Base-by-base conservation (phyloP, 2,113 vertebrate genomes). In the Chaetops frenatus region DNA sequence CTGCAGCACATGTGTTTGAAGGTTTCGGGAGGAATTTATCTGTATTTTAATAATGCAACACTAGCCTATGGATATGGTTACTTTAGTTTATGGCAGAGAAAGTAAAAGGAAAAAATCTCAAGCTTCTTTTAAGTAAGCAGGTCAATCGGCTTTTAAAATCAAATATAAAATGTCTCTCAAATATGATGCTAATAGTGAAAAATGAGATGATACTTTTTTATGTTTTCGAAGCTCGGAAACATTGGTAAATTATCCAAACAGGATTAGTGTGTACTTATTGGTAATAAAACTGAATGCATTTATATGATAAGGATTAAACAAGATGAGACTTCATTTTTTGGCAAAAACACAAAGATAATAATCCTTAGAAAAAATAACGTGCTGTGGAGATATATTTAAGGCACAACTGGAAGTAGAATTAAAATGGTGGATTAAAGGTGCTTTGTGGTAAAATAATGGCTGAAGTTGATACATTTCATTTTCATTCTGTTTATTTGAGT, bases 341-440 rank as follows among this genome's bases (percentile, higher is more conserved):
- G 45, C 35, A 60, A 81, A 84, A 60, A 71, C 78, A 25, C 44
- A 81, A 84, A 74, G 86, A 64, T 53, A 92, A 57, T 86, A 90
- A 92, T 94, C 61, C 72, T 3, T 6, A 76, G 56, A 18, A 69
- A 80, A 91, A 82, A 44, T 70, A n/a, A 38, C 16, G 21, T 57
- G 36, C 79, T 54, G 3, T 70, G 50, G 86, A 42, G 88, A 42
- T 51, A 15, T 72, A 72, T 80, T 93, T 92, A 62, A 77, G 48
- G 40, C 89, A 79, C 83, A 70, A 80, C 67, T 94, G 72, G 74
- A 96, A 79, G 85, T 78, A 90, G 85, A 91, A 86, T 94, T 93
- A 88, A 88, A 93, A 79, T 6, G 4, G 50, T 62, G 47, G 74
- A 84, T 91, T 92, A 86, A 90, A 90, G 57, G 21, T 79, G 31